phyloP scores from a whole-genome alignment of 1,140 invertebrate species.

The Telenomus remus region DNA sequence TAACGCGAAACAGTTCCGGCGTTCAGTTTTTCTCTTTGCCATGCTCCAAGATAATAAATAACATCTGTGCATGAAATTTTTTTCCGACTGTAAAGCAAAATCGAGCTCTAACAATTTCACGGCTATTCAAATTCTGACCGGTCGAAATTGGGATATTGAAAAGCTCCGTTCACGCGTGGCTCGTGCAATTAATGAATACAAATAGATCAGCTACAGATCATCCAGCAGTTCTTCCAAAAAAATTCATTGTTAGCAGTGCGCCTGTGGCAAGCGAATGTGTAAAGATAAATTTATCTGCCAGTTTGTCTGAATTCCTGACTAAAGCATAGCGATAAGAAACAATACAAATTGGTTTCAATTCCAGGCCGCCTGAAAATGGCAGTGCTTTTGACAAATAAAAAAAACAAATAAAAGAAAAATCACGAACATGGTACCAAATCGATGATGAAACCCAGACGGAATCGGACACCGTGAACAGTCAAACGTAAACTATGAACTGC shows the following conservation, averaged over 20 bases:
- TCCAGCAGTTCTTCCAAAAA: conserved; percentile 29
- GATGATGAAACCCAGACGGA: no score
- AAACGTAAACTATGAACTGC: not conserved
- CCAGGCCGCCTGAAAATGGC: conserved; percentile 40
- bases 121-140: no score
- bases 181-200: conserved; percentile 35
- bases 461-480: not conserved
- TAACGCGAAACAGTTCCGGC: conserved; percentile 19
- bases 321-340: conserved; percentile 42
- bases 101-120: no score
- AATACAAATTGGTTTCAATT: conserved; percentile 54
- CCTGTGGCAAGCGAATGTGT: conserved; percentile 41
- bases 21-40: conserved; percentile 16
- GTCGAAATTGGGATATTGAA: no score
- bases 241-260: conserved; percentile 33
- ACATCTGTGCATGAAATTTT: no score
- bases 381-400: conserved; percentile 12
- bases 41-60: conserved; percentile 15
- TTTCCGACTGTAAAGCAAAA: no score
- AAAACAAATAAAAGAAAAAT: conserved; percentile 5
- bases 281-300: conserved; percentile 48
- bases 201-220: conserved; percentile 22
- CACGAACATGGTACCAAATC: not conserved
- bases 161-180: not conserved
- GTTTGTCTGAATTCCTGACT: conserved; percentile 43